Evolutionary conservation across 2,113 vertebrate genomes (phyloP).

Genomic region (Chaetorhynchus papuensis): DNA sequence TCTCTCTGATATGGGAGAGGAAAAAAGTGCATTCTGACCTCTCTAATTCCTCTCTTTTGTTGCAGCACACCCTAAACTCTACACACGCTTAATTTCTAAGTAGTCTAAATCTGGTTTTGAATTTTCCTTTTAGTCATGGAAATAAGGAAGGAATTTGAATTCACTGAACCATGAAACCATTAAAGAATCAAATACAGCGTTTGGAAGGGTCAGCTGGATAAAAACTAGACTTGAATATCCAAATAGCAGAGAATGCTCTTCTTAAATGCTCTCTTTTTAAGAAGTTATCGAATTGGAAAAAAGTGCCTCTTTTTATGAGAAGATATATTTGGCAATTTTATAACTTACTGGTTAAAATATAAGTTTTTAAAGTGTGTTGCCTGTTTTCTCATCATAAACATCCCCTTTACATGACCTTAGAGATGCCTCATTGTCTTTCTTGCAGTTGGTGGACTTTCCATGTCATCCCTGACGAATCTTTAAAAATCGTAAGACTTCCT

Average conservation of each 20-base stretch:
- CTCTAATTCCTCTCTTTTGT: not conserved
- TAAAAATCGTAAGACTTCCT: not conserved
- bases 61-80: not conserved
- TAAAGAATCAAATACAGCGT: not conserved
- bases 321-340: not conserved
- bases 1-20: not conserved
- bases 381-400: not conserved
- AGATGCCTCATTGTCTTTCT: not conserved
- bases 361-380: not conserved
- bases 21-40: not conserved
- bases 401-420: not conserved
- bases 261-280: not conserved
- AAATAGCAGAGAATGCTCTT: not conserved
- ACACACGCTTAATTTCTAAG: rapidly evolving
- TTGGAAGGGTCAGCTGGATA: not conserved
- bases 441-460: not conserved
- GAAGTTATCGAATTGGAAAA: not conserved
- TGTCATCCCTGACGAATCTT: not conserved
- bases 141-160: not conserved
- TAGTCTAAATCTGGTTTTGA: not conserved
- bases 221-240: not conserved
- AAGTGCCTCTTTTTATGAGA: not conserved
- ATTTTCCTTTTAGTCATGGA: not conserved
- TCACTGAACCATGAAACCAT: not conserved
- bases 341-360: not conserved